Evolutionary conservation across 2,113 vertebrate species (phyloP).

Genomic region (Diadophis punctatus): DNA sequence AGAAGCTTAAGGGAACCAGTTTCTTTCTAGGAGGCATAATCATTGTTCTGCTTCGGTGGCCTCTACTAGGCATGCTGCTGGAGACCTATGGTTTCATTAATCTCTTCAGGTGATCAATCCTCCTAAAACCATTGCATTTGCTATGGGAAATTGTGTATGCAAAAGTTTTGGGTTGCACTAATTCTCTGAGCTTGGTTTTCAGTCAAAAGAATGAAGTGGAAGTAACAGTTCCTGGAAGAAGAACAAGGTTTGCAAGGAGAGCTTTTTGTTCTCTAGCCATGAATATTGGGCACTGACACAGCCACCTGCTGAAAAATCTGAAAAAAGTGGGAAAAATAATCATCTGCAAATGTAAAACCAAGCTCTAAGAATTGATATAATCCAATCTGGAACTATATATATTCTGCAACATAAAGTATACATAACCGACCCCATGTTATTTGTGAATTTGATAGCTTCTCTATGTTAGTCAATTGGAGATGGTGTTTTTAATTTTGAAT

Average conservation of each 20-base stretch:
- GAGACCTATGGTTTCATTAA: slow-evolving; percentile 83
- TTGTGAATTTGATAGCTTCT: not conserved
- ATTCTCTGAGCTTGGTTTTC: not conserved
- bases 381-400: not conserved
- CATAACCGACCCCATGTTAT: not conserved
- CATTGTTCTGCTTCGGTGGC: slow-evolving; percentile 83
- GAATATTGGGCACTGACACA: not conserved
- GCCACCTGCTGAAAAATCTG: not conserved
- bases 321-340: not conserved
- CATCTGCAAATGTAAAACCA: not conserved
- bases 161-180: not conserved
- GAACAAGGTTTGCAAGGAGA: not conserved
- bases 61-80: slow-evolving; percentile 81
- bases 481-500: not conserved
- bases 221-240: not conserved
- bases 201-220: not conserved
- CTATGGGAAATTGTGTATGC: not conserved
- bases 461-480: not conserved
- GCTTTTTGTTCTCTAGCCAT: not conserved
- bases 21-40: slow-evolving; percentile 84
- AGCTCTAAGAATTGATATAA: not conserved
- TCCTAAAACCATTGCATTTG: not conserved
- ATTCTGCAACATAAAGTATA: not conserved
- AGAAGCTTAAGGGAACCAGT: slow-evolving; percentile 80
- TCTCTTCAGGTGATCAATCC: slow-evolving; percentile 77